A percentile compares a stretch with the other conserved stretches of the same genome.
phyloP scores from a whole-genome alignment of 2,888 invertebrate genomes.

The Globia sparganii region DNA sequence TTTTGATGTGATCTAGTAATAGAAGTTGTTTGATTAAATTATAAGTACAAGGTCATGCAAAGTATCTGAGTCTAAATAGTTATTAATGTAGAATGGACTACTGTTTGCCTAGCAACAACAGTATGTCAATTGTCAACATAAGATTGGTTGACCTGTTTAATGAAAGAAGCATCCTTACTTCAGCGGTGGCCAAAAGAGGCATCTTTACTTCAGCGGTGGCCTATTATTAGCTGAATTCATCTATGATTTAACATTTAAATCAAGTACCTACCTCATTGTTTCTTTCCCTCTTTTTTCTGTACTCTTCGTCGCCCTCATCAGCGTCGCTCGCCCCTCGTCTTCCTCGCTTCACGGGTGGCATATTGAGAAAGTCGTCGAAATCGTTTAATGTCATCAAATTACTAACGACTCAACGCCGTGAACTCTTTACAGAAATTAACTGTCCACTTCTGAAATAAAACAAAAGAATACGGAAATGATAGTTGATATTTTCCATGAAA shows the following conservation, averaged over 20 bases:
- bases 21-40: neutral
- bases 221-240: neutral
- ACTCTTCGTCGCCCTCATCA: slow-evolving; percentile 93
- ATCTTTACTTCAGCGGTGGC: neutral
- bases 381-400: slow-evolving; percentile 85
- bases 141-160: neutral
- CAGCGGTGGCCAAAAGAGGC: neutral
- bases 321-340: slow-evolving; percentile 90
- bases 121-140: too few species aligned
- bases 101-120: neutral
- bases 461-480: slow-evolving; percentile 1
- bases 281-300: slow-evolving; percentile 93
- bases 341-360: slow-evolving; percentile 85
- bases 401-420: slow-evolving; percentile 38
- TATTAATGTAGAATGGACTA: neutral
- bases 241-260: neutral
- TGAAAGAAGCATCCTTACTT: neutral
- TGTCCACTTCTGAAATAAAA: slow-evolving; percentile 31
- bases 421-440: slow-evolving; percentile 26
- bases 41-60: too few species aligned
- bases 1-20: neutral
- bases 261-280: slow-evolving; percentile 92
- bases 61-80: neutral
- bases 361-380: slow-evolving; percentile 71
- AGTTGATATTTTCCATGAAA: slow-evolving; percentile 41